Evolutionary conservation across 2,113 vertebrate genomes (phyloP), one percentile per base, ranked within the genome.

Genomic region (Callorhinus ursinus): DNA sequence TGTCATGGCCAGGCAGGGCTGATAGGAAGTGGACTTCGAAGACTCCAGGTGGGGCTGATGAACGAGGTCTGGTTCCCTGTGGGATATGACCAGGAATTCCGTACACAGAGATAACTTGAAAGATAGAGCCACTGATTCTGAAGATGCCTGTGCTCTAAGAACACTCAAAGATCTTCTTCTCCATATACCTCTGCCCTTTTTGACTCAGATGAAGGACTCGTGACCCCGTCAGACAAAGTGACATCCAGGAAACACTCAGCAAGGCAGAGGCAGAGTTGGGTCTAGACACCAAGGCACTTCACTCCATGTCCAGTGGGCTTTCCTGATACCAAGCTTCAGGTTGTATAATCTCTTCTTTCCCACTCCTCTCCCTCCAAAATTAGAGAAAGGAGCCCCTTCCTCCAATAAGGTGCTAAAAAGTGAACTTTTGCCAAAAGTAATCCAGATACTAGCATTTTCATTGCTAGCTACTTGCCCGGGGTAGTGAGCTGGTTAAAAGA

Each of bases 361-460:
- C 16, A 39, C 16, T 65, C 18, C 4, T 13, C 3, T 18, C 7
- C 7, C n/a, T 24, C 36, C 36, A 63, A 49, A 65, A 61, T 59
- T 61, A 85, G 36, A 96, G 46, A 53, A 97, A 79, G 19, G 24
- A 24, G n/a, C 11, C 36, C 18, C 22, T 86, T 76, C 33, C 39
- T 59, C 65, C 80, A 42, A 39, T 21, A 51, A 61, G 19, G 13
- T 63, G 14, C 14, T 28, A 69, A 76, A 83, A 81, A 61, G 21
- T 39, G 65, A 53, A n/a, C 18, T 63, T 93, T 71, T 71, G 7
- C 59, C 95, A 69, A 90, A 72, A 77, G 53, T 15, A 76, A 79
- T 63, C 36, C 46, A 67, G 18, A 88, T 19, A 16, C n/a, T 13
- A 80, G 31, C 13, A 19, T 72, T 83, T 95, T 87, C 24, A 63